Evolutionary conservation across 1,140 invertebrate genomes (phyloP).

Genomic region (Nixonia krombeini): DNA sequence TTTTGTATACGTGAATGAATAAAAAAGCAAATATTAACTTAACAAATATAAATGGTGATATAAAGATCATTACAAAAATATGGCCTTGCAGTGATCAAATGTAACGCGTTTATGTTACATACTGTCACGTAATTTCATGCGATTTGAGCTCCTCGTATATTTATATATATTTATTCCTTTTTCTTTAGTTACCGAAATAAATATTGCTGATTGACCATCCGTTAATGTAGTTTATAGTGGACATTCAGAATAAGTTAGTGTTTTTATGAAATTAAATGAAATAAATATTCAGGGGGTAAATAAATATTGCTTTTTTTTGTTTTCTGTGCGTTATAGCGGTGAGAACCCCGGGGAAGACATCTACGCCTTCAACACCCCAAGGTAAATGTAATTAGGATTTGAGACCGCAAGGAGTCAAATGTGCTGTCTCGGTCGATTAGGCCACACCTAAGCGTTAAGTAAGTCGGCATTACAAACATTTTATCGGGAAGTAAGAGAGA

Average conservation of each 20-base stretch:
- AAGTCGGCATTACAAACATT: conserved; percentile 69
- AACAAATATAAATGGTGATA: no score
- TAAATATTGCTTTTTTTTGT: conserved; percentile 59
- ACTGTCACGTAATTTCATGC: conserved; percentile 1
- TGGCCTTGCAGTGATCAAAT: no score
- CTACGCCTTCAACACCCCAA: conserved; percentile 71
- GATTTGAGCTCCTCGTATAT: conserved; percentile 35
- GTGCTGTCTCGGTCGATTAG: conserved; percentile 69
- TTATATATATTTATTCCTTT: conserved; percentile 31
- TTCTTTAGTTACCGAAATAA: no score
- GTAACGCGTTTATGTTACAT: no score
- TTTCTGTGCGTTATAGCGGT: conserved; percentile 72
- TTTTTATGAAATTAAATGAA: background rate
- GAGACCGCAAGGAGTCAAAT: conserved; percentile 70
- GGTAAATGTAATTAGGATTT: conserved; percentile 74
- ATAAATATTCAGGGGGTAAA: conserved; percentile 30
- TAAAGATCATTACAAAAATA: no score
- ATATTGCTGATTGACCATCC: no score
- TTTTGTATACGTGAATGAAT: no score
- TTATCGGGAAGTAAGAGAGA: conserved; percentile 63
- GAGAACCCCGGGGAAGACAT: conserved; percentile 70
- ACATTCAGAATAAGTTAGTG: background rate
- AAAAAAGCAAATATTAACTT: no score
- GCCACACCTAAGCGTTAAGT: conserved; percentile 71
- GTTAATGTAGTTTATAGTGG: no score